Percentiles rank a stretch among this genome's conserved stretches.
These are phyloP conservation scores for Theodoxus fluviatilis DNA, from an alignment of 2,888 invertebrate species.

Conservation along the genomic window DNA sequence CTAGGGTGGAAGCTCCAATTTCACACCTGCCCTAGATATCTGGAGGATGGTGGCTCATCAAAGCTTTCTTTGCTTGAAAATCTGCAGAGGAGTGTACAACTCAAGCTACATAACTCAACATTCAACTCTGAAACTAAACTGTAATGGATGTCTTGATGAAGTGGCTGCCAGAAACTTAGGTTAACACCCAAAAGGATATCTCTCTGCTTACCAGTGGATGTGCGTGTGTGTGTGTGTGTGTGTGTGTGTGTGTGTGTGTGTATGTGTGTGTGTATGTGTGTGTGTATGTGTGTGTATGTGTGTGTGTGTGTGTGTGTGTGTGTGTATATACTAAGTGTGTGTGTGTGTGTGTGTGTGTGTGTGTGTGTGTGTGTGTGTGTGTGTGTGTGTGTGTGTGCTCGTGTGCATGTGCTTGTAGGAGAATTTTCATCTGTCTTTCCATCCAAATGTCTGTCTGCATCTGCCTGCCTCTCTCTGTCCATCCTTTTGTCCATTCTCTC, in stretches of 20 bases:
- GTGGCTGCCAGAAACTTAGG: no score
- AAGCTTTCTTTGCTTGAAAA: no score
- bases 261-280: not conserved
- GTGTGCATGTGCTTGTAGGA: not conserved
- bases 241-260: slow-evolving; percentile 8
- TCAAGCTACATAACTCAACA: no score
- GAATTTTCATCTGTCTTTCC: slow-evolving; percentile 13
- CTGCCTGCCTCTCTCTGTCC: not conserved
- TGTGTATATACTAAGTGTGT: no score
- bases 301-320: slow-evolving; percentile 1
- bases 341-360: not conserved
- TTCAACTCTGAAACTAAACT: no score
- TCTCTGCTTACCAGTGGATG: no score
- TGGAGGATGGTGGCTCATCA: no score
- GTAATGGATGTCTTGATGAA: no score
- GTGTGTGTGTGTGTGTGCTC: not conserved
- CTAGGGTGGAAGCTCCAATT: no score
- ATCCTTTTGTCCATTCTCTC: not conserved
- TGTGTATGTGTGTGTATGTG: slow-evolving; percentile 15
- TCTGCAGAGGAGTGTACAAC: no score
- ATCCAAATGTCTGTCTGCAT: not conserved
- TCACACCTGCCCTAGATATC: no score
- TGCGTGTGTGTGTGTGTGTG: not conserved
- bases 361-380: not conserved
- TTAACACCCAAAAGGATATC: no score